These are phyloP conservation scores for Nomada ruficornis DNA, from an alignment of 2,888 invertebrate genomes.

Conservation along the genomic window DNA sequence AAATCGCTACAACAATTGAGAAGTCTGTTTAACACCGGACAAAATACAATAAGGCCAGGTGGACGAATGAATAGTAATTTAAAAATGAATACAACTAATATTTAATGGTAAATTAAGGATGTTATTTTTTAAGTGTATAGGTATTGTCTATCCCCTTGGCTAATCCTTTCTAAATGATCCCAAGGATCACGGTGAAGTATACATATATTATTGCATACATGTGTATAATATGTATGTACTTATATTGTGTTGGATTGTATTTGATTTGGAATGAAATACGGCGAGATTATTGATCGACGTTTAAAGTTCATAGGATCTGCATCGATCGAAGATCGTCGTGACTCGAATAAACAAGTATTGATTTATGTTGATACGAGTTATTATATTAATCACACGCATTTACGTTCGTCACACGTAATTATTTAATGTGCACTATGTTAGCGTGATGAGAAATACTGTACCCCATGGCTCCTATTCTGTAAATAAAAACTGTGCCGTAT, in stretches of 20 bases:
- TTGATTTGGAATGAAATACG: conserved; percentile 4
- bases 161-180: background rate
- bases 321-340: background rate
- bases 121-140: conserved; percentile 80
- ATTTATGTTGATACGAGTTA: conserved; percentile 14
- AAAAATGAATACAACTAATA: conserved; percentile 73
- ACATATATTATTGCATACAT: conserved; percentile 56
- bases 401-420: conserved; percentile 66
- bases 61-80: conserved; percentile 77
- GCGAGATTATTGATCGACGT: background rate
- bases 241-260: conserved; percentile 19
- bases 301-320: conserved; percentile 17
- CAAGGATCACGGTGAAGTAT: conserved; percentile 49
- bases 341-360: background rate
- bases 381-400: conserved; percentile 52
- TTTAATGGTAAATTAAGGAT: conserved; percentile 77
- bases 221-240: background rate
- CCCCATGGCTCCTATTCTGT: conserved; percentile 84
- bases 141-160: conserved; percentile 67
- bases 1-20: conserved; percentile 73
- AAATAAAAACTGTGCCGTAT: conserved; percentile 83
- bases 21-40: conserved; percentile 59
- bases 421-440: conserved; percentile 81
- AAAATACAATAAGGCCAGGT: conserved; percentile 74
- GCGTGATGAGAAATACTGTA: conserved; percentile 81